Evolutionary conservation across 2,797 vertebrate species (phyloP), one percentile per base, ranked within the genome.

Genomic region (Scarus forsteni): DNA sequence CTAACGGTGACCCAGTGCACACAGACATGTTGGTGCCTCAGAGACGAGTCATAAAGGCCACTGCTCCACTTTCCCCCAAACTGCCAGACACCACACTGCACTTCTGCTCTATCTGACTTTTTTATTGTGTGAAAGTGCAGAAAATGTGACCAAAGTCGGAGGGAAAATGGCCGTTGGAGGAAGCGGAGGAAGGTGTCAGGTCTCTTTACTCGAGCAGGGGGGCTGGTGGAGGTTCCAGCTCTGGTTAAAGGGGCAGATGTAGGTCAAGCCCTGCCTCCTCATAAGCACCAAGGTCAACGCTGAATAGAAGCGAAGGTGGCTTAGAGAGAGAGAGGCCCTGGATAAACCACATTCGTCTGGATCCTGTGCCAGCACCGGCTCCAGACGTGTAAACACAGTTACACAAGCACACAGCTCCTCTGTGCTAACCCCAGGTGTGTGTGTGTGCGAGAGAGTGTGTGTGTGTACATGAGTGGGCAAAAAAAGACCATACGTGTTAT

Each of bases 231-330:
- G 87, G 79, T 85, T 89, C 72, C 60, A 77, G 82, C 75, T 88
- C 77, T 76, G 77, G 90, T 88, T 90, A 86, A 70, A 80, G 82
- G 83, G 88, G 80, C 87, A 87, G 88, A 94, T 93, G 85, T 93
- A 91, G 92, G 92, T 93, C 93, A 92, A 85, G 88, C 88, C 87
- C 81, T 82, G 90, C 81, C 89, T 92, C 78, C 87, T 88, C 80
- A 66, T 89, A 88, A 93, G 86, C 78, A 85, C 81, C 88, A 92
- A 94, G 92, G 93, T 93, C 92, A 93, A 68, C 34, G 19, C 86
- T 89, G 90, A 92, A 89, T 90, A 80, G 86, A 92, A 91, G 87
- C 84, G 84, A 90, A 92, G 90, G 92, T 92, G 93, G 91, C 91
- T 94, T 93, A 92, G 84, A 91, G 77, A 86, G 82, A 88, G 77